phyloP scores from a whole-genome alignment of 1,140 invertebrate species.

The Ceratina calcarata region DNA sequence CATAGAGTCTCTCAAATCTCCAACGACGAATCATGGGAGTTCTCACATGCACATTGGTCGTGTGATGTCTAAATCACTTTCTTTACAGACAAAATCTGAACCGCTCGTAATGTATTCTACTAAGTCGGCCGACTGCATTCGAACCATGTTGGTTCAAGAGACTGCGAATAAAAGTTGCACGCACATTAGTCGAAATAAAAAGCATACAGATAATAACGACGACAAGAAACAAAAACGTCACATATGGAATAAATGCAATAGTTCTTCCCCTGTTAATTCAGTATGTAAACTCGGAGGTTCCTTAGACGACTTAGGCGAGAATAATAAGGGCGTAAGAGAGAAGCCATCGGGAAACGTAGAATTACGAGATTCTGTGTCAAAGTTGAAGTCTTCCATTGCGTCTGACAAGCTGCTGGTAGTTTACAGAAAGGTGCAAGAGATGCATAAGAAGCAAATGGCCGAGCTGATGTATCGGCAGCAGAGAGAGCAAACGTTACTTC shows the following conservation, averaged over 20 bases:
- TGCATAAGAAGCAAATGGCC: slow-evolving; percentile 83
- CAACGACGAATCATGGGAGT: slow-evolving; percentile 51
- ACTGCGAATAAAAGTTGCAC: slow-evolving; percentile 22
- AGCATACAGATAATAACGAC: slow-evolving; percentile 32
- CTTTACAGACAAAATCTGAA: slow-evolving; percentile 30
- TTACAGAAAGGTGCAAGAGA: slow-evolving; percentile 82
- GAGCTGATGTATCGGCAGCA: slow-evolving; percentile 82
- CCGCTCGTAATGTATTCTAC: slow-evolving; percentile 45
- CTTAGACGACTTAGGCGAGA: slow-evolving; percentile 51
- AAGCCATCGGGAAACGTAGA: slow-evolving; percentile 27
- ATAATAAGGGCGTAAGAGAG: slow-evolving; percentile 67
- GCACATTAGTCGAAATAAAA: slow-evolving; percentile 44
- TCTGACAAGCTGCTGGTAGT: slow-evolving; percentile 76
- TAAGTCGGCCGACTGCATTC: slow-evolving; percentile 72
- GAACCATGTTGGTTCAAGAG: slow-evolving; percentile 65
- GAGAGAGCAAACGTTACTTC: slow-evolving; percentile 81
- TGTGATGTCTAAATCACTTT: slow-evolving; percentile 55
- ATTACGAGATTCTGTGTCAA: slow-evolving; percentile 35
- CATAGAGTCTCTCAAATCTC: slow-evolving; percentile 22
- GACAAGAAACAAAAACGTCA: slow-evolving; percentile 43
- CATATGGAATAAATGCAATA: slow-evolving; percentile 49
- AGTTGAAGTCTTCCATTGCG: slow-evolving; percentile 61
- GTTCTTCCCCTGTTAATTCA: slow-evolving; percentile 54
- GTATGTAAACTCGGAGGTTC: slow-evolving; percentile 62
- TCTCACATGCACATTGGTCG: slow-evolving; percentile 47